A percentile compares a stretch with the other conserved stretches of the same genome.
These are phyloP conservation scores for Lymantria monacha DNA, from an alignment of 2,888 invertebrate genomes.

Conservation along the genomic window DNA sequence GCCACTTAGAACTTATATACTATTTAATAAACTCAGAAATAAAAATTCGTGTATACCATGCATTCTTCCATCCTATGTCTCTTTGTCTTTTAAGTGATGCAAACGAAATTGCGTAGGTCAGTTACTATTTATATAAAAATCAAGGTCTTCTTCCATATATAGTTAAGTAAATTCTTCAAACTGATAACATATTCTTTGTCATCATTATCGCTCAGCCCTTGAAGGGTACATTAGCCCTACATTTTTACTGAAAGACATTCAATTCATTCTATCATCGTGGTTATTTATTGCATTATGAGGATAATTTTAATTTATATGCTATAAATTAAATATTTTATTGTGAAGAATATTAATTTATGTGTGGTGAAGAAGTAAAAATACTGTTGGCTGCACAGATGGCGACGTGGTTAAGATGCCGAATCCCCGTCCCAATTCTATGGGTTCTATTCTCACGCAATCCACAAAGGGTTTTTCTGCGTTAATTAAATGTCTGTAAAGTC, in stretches of 20 bases:
- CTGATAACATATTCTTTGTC: slow-evolving; percentile 54
- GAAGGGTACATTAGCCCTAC: slow-evolving; percentile 66
- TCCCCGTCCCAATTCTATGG: no score
- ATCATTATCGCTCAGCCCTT: slow-evolving; percentile 61
- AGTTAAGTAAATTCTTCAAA: slow-evolving; percentile 39
- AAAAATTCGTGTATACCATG: no score
- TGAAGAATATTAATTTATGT: no score
- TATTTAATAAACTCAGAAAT: neutral
- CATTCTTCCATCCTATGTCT: no score
- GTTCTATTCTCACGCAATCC: no score
- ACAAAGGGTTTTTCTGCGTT: no score
- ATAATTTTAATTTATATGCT: slow-evolving; percentile 14
- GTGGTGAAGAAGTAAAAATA: no score
- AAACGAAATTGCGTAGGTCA: no score
- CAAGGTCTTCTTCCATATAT: slow-evolving; percentile 33
- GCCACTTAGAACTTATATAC: neutral
- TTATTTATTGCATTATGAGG: slow-evolving; percentile 23
- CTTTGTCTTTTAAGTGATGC: no score
- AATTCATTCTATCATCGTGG: slow-evolving; percentile 26
- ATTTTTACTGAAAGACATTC: slow-evolving; percentile 55
- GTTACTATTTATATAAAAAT: slow-evolving; percentile 24
- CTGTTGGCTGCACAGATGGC: no score
- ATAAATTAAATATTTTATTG: slow-evolving; percentile 2
- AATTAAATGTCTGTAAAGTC: no score
- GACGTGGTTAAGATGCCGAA: no score